Evolutionary conservation across 2,888 invertebrate genomes (phyloP).

Genomic region (Melinopterus prodromus): DNA sequence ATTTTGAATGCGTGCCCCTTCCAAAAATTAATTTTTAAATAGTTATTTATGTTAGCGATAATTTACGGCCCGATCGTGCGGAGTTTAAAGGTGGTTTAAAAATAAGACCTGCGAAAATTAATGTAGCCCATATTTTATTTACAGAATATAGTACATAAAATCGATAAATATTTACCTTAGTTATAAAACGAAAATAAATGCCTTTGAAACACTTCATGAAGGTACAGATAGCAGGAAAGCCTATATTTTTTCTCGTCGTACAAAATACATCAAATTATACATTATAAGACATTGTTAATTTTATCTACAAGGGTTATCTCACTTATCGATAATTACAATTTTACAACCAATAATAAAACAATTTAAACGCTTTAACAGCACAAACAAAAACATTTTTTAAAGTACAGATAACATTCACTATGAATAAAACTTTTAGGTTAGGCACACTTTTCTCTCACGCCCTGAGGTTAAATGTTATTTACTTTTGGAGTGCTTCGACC

Average conservation of each 20-base stretch:
- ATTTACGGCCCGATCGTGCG: background rate
- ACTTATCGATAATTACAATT: constrained; percentile 27
- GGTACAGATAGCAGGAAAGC: constrained; percentile 5
- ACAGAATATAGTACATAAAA: constrained; percentile 32
- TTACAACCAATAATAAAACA: constrained; percentile 31
- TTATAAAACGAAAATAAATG: constrained; percentile 29
- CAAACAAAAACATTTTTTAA: constrained; percentile 1
- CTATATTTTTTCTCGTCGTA: constrained; percentile 9
- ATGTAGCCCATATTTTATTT: constrained; percentile 31
- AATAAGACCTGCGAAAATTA: constrained; percentile 18
- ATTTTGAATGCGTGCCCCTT: background rate
- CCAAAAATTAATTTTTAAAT: background rate
- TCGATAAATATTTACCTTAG: constrained; percentile 28
- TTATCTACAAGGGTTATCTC: constrained; percentile 20
- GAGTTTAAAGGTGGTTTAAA: constrained; percentile 29
- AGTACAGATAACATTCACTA: constrained; percentile 20
- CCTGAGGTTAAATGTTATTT: constrained; percentile 53
- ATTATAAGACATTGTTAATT: constrained; percentile 15
- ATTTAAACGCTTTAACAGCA: constrained; percentile 17
- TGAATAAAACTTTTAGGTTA: constrained; percentile 17
- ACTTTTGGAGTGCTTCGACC: constrained; percentile 78
- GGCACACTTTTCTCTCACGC: constrained; percentile 24
- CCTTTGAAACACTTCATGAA: constrained; percentile 17
- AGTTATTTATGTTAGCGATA: background rate
- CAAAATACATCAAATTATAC: background rate